Evolutionary conservation across 2,113 vertebrate species (phyloP), one percentile per base, ranked within the genome.

Genomic region (Megaceryle torquata): DNA sequence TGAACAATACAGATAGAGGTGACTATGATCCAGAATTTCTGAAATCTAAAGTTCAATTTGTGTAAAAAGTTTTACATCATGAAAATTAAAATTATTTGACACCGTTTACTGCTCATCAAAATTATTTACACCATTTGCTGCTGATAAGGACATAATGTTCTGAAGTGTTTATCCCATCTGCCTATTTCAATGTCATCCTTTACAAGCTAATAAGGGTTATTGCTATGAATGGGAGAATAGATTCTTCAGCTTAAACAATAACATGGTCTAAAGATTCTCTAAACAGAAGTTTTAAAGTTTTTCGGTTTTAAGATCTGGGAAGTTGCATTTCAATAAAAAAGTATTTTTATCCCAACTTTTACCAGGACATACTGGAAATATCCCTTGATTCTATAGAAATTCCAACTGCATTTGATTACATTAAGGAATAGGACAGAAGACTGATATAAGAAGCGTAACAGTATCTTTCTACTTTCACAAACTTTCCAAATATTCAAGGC

Each of bases 371-470:
- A n/a, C 15, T 57, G 15, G 18, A 72, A 94, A 70, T 22, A 9
- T 43, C 8, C 8, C 15, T 75, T 86, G 19, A 43, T 44, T 83
- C 35, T 68, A 16, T 2, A 31, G 29, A 94, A 82, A 79, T 48
- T n/a, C 28, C 6, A 13, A 8, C 9, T 72, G 26, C 1, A 25
- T 78, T 68, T 63, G 6, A 2, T 59, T 77, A 37, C 13, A 13
- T 60, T 69, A 70, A 75, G 43, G 43, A 56, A 59, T 8, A 37
- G 6, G 9, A 25, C 6, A 77, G n/a, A 74, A 64, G 33, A 64
- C 4, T 24, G 31, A 28, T 17, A 53, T 0, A 77, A 53, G 10
- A 77, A 48, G 9, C 2, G 3, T 31, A 68, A 60, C 0, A 9
- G 18, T 43, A 65, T 31, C 18, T 31, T 18, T 19, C 2, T 15